Evolutionary conservation across 2,888 invertebrate genomes (phyloP).

Genomic region (Melieria omissa): DNA sequence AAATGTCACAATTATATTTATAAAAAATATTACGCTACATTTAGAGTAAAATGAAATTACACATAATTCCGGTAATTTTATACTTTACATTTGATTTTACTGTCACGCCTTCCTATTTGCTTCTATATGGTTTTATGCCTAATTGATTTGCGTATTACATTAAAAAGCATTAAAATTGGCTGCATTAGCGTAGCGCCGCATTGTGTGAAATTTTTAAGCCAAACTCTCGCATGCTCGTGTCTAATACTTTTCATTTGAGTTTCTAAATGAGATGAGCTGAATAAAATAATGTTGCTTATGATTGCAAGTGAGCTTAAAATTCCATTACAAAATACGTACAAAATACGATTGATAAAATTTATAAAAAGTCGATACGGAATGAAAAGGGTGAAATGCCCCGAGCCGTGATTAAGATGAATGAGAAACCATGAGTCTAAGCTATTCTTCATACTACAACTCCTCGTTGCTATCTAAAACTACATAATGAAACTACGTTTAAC

Average conservation of each 20-base stretch:
- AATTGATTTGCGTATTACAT: slow-evolving; percentile 3
- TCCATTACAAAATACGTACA: not conserved
- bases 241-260: no score
- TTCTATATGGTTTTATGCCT: not conserved
- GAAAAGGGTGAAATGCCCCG: no score
- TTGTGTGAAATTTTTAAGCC: not conserved
- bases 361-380: no score
- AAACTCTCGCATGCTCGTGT: not conserved
- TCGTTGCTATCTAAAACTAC: no score
- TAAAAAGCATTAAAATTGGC: not conserved
- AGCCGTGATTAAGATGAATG: no score
- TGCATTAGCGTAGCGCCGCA: not conserved
- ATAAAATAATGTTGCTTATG: no score
- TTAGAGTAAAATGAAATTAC: not conserved
- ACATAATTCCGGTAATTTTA: not conserved
- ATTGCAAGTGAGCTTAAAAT: no score
- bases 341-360: not conserved
- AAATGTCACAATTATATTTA: slow-evolving; percentile 5
- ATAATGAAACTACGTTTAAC: no score
- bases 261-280: no score
- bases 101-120: not conserved
- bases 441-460: no score
- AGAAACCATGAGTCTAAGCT: no score
- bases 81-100: not conserved
- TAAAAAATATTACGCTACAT: slow-evolving; percentile 10